These are phyloP conservation scores for Onthophagus sagittarius DNA, from an alignment of 2,888 invertebrate species.

Conservation along the genomic window DNA sequence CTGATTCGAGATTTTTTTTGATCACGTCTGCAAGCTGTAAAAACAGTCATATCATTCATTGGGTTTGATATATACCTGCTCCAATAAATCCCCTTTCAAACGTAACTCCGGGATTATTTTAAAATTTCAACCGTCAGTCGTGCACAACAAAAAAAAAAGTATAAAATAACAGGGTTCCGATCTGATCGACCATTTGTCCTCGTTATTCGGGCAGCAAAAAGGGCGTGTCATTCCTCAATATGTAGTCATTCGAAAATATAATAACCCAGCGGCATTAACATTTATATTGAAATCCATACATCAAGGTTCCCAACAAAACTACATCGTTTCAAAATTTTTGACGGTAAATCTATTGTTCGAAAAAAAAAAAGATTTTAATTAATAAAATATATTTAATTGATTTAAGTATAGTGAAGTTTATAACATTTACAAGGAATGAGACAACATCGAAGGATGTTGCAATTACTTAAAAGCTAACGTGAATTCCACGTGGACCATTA, in stretches of 20 bases:
- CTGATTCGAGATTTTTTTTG: too few species aligned
- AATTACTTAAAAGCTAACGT: not conserved
- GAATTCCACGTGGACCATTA: not conserved
- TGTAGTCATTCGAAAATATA: constrained; percentile 1
- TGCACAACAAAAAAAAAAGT: not conserved
- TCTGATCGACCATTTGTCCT: constrained; percentile 9
- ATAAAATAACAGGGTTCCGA: constrained; percentile 4
- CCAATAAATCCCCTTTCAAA: constrained; percentile 5
- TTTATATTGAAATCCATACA: constrained; percentile 23
- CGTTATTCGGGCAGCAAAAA: constrained; percentile 1
- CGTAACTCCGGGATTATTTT: not conserved
- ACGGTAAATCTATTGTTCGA: not conserved
- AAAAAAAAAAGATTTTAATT: not conserved
- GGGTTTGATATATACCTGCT: not conserved
- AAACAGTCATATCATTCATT: not conserved
- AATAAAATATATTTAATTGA: not conserved
- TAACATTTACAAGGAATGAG: not conserved
- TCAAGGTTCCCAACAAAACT: constrained; percentile 2
- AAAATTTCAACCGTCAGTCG: constrained; percentile 1
- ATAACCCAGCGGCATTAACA: constrained; percentile 18
- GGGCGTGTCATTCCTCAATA: constrained; percentile 9
- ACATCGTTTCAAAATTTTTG: not conserved
- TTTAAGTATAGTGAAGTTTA: too few species aligned
- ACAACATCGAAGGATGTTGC: not conserved
- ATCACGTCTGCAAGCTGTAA: not conserved